Base-by-base conservation (phyloP, 2,797 vertebrate species). In the Oreochromis grahami region DNA sequence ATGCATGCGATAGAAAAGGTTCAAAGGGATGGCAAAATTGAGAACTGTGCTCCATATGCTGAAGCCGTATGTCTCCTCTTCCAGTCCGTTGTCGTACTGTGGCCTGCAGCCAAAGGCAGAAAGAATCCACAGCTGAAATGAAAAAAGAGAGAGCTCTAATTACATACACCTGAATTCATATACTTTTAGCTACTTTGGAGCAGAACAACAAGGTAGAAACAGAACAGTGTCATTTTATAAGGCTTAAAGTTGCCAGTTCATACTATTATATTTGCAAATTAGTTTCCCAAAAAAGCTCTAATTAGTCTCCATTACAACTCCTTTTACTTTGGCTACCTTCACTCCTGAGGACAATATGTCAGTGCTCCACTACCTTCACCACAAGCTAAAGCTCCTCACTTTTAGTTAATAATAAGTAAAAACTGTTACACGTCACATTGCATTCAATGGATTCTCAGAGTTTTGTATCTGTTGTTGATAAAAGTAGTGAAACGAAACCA, bases 1-100 rank as follows among this genome's bases (percentile, higher is more conserved):
- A 78, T 99, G 99, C 97, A 99, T 99, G 58, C 98, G 97, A 92
- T 99, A 99, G 96, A 99, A 99, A 93, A 99, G 97, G 89, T 97
- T 98, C 89, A 99, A 96, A 50, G 99, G 99, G 93, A 99, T 97
- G 0, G 98, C 97, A 68, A 99, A 97, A 94, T 99, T 99, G 91
- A 99, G 98, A 92, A 99, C 97, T 53, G 97, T 97, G 90, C 97
- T 98, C 99, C 99, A 99, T 77, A 97, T 97, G 92, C 96, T 95
- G 94, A 98, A 98, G 90, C 98, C 98, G 85, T 98, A 99, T 8
- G 97, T 97, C 12, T 97, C 96, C 94, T 98, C 97, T 94, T 99
- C 98, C 65, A 99, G 78, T 9, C 97, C 97, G 7, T 98, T 99
- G 94, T 99, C 98, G 4, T 98, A 99, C 83, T 99, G 98, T 0